phyloP scores from a whole-genome alignment of 2,113 vertebrate genomes.

The Melierax canorus region DNA sequence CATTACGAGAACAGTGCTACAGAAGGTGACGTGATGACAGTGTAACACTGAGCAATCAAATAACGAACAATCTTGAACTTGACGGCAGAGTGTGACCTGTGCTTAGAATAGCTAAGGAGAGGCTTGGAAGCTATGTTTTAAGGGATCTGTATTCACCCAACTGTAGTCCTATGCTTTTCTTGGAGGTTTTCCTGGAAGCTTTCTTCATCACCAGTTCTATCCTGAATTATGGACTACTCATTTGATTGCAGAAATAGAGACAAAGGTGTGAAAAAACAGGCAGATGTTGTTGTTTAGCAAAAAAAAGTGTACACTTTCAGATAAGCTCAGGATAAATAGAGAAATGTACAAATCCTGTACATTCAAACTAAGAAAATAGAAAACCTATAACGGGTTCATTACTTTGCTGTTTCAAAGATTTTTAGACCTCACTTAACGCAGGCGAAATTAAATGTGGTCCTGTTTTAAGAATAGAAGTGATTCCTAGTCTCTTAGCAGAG shows the following conservation, averaged over 20 bases:
- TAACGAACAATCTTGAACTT: background rate
- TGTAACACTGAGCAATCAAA: background rate
- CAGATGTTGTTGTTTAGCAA: background rate
- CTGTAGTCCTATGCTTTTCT: background rate
- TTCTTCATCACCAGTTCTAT: background rate
- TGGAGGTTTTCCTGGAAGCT: background rate
- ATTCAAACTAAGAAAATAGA: background rate
- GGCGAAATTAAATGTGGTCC: background rate
- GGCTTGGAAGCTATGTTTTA: background rate
- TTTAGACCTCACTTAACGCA: background rate
- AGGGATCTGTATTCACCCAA: background rate
- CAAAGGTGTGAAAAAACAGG: background rate
- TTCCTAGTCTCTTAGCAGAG: background rate
- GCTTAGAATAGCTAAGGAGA: background rate
- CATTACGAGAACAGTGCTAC: fast-evolving
- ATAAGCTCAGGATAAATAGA: background rate
- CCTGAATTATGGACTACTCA: background rate
- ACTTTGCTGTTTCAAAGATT: background rate
- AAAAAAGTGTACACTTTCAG: background rate
- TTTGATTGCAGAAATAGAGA: background rate
- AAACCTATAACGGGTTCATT: background rate
- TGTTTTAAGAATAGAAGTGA: background rate
- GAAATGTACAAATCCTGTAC: background rate
- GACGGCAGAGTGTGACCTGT: background rate
- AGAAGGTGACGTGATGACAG: background rate